Evolutionary conservation across 1,140 invertebrate genomes (phyloP), one percentile per base, ranked within the genome.

Genomic region (Parapsyche elsis): DNA sequence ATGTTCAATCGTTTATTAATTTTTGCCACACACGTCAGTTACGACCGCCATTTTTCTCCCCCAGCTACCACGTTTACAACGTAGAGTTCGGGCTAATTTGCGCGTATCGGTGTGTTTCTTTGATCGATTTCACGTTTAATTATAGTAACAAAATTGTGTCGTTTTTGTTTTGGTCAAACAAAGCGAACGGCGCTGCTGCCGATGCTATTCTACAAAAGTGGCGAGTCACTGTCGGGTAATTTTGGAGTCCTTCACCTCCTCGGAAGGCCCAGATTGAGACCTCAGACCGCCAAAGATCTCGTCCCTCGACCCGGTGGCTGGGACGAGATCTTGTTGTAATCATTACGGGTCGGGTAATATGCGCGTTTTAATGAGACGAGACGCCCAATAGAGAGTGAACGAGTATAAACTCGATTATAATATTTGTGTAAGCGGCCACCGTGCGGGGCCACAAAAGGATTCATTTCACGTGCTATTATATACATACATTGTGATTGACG

Each of bases 361-460:
- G 7, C 46, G 26, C 74, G 26, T 76, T 73, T 76, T 76, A 76
- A 76, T 76, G 57, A 61, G 74, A 57, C 26, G 46, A 38, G 30
- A 38, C 71, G 10, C 38, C 46, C 24, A 76, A 77, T 67, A 70
- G 57, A 38, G 30, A 38, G 30, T 4, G 30, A 38, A 10, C 2
- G 49, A 64, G 76, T 64, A 77, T 67, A 77, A 77, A 77, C 45
- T 77, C 76, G 76, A 77, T 77, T 77, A 77, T 64, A 77, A 76
- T 76, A 61, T 76, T 76, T 76, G 74, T 9, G 57, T 26, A 59
- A 24, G 74, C 74, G 46, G 23, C 67, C 67, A n/a, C 74, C 9
- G 2, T 19, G 9, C 4, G 26, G 9, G 46, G 26, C 1, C 16
- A 73, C 16, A 45, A 53, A 67, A 67, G 24, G 24, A 23, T 67